Percentiles rank a stretch among this genome's conserved stretches.
These are phyloP conservation scores for Callochromis pleurospilus DNA, from an alignment of 2,113 vertebrate species.

Conservation along the genomic window DNA sequence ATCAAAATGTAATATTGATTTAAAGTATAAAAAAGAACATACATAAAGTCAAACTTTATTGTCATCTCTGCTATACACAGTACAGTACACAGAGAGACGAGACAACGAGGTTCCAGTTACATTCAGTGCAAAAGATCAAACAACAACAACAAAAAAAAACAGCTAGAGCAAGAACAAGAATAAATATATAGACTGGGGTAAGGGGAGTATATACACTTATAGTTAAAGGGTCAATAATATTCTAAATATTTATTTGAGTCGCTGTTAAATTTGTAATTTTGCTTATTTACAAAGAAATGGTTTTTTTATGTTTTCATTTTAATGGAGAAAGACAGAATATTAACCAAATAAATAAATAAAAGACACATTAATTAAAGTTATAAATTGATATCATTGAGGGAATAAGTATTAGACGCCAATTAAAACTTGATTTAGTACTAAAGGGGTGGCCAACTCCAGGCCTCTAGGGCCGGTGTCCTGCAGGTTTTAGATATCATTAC, in stretches of 20 bases:
- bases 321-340: neutral
- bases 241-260: neutral
- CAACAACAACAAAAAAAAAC: fast-evolving
- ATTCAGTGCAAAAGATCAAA: neutral
- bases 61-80: fast-evolving
- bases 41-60: neutral
- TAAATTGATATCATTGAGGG: neutral
- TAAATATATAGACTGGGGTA: neutral
- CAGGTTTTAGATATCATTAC: neutral
- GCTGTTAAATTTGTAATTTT: neutral
- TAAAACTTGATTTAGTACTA: neutral
- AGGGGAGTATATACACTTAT: fast-evolving
- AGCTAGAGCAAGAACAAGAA: neutral
- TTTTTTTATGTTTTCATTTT: neutral
- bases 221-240: fast-evolving
- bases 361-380: fast-evolving
- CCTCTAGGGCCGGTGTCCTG: neutral
- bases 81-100: fast-evolving
- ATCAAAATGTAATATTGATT: neutral
- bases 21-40: no score
- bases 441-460: neutral
- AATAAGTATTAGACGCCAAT: neutral
- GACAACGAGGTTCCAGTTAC: neutral
- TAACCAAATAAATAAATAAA: neutral
- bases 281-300: neutral